Percentiles rank a stretch among this genome's conserved stretches.
Conservation (phyloP, 2,888 invertebrate genomes). For the Volucella bombylans region DNA sequence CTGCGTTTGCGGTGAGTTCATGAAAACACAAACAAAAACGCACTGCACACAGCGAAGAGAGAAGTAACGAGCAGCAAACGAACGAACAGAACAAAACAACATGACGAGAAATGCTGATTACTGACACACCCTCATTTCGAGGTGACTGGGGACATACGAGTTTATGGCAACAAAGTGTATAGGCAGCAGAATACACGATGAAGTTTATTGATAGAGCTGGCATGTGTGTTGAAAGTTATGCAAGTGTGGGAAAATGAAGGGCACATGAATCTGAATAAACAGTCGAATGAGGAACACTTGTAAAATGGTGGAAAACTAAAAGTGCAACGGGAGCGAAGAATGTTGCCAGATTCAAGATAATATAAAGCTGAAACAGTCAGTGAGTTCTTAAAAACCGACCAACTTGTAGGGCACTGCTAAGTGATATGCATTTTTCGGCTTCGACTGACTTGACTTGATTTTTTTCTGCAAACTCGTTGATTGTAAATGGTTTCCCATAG, state of each 20-base stretch:
- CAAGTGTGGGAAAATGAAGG: conserved; percentile 33
- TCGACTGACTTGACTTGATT: too few species aligned
- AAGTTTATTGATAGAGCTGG: background rate
- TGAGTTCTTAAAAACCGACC: too few species aligned
- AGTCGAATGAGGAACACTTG: conserved; percentile 1
- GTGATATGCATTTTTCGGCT: too few species aligned
- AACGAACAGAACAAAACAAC: conserved; percentile 15
- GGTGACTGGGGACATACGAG: background rate
- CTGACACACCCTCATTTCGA: conserved; percentile 33
- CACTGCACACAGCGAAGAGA: background rate
- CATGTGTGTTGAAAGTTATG: background rate
- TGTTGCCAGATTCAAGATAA: conserved; percentile 10
- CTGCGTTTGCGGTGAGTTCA: conserved; percentile 8
- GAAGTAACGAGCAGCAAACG: background rate
- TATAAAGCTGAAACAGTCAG: too few species aligned
- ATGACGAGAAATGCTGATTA: background rate
- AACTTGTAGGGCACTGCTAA: too few species aligned
- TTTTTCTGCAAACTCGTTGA: too few species aligned
- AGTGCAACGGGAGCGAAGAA: background rate
- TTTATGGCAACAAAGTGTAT: too few species aligned
- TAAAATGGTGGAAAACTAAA: background rate
- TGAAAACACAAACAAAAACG: conserved; percentile 28
- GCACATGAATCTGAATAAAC: background rate
- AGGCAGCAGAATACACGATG: background rate
- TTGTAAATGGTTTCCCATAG: too few species aligned